Percentiles rank a stretch among this genome's conserved stretches.
These are phyloP conservation scores for Rhabdomys pumilio DNA, from an alignment of 2,797 vertebrate species.

Conservation along the genomic window DNA sequence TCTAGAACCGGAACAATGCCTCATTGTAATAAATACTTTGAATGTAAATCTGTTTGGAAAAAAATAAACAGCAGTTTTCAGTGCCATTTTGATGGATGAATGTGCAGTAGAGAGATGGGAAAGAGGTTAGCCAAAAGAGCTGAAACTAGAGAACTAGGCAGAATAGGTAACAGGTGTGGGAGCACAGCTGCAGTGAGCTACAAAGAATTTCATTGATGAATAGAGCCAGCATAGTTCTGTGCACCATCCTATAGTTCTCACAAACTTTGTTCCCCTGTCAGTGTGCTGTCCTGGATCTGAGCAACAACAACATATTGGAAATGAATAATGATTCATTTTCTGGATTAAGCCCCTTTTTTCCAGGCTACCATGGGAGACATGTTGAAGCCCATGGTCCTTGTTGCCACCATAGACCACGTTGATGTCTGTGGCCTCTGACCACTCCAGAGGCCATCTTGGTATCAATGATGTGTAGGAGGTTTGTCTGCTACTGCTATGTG, in stretches of 20 bases:
- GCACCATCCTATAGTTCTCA: not conserved
- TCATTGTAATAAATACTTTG: not conserved
- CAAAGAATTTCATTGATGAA: not conserved
- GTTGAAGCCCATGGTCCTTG: not conserved
- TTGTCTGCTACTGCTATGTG: too few relatives aligned
- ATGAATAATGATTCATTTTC: not conserved
- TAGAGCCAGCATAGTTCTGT: not conserved
- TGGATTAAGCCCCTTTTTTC: not conserved
- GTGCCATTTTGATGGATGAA: not conserved
- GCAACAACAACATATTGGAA: not conserved
- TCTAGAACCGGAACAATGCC: not conserved
- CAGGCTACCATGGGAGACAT: not conserved
- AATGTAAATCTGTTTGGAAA: not conserved
- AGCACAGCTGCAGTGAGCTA: not conserved
- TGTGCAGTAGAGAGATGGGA: not conserved
- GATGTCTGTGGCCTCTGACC: too few relatives aligned
- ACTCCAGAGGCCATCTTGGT: not conserved
- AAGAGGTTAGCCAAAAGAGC: not conserved
- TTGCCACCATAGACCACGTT: not conserved
- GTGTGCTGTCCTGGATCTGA: not conserved
- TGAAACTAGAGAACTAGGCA: not conserved
- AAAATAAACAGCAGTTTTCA: not conserved
- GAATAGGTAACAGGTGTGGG: not conserved
- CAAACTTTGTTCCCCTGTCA: not conserved
- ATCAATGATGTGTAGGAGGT: not conserved